These are phyloP conservation scores for Hoplodrina blanda DNA, from an alignment of 2,888 invertebrate genomes.

Conservation along the genomic window DNA sequence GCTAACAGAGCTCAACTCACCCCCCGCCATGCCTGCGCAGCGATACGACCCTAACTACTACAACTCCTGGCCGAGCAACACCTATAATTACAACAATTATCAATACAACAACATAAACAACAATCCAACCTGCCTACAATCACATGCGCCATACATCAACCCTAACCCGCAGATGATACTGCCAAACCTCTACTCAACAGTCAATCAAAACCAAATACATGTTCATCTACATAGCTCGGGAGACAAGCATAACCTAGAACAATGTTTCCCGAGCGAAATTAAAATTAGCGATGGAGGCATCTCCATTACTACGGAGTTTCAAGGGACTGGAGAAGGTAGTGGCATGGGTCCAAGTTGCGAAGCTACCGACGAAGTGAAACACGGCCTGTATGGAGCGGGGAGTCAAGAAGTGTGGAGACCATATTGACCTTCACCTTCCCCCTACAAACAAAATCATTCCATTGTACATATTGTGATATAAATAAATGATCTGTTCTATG, in stretches of 20 bases:
- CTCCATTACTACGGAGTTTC: slow-evolving; percentile 88
- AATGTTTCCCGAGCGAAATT: slow-evolving; percentile 91
- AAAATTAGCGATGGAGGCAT: slow-evolving; percentile 92
- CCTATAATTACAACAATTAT: slow-evolving; percentile 93
- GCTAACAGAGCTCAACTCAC: slow-evolving; percentile 86
- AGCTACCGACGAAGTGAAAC: slow-evolving; percentile 89
- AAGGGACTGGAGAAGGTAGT: slow-evolving; percentile 85
- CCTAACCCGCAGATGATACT: slow-evolving; percentile 93
- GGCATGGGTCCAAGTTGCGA: slow-evolving; percentile 89
- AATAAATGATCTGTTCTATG: slow-evolving; percentile 61
- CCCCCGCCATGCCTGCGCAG: slow-evolving; percentile 76
- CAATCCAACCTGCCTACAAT: slow-evolving; percentile 87
- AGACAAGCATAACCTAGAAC: slow-evolving; percentile 92
- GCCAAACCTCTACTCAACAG: slow-evolving; percentile 95
- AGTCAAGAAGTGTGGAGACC: slow-evolving; percentile 94
- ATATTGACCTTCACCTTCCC: slow-evolving; percentile 89
- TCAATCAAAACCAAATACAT: slow-evolving; percentile 96
- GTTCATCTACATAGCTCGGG: slow-evolving; percentile 93
- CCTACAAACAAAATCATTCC: slow-evolving; percentile 74
- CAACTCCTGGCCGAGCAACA: slow-evolving; percentile 91
- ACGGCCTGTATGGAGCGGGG: slow-evolving; percentile 80
- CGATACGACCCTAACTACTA: slow-evolving; percentile 91
- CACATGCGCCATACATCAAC: slow-evolving; percentile 91
- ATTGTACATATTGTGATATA: slow-evolving; percentile 90
- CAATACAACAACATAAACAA: slow-evolving; percentile 92